Base-by-base conservation (phyloP, 2,888 invertebrate genomes). In the Euphydryas editha region DNA sequence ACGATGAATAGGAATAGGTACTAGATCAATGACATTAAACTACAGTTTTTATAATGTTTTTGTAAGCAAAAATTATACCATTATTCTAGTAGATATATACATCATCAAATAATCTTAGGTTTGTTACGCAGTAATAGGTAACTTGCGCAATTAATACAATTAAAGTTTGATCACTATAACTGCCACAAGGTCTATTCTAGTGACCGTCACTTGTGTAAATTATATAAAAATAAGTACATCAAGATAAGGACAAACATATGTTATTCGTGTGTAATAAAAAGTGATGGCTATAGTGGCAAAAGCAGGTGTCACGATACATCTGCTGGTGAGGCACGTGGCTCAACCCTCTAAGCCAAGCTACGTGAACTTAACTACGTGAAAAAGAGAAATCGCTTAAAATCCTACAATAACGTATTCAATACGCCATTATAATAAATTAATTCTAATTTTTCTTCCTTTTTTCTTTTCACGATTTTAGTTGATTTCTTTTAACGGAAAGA, bases 251-350 rank as follows among this genome's bases (percentile, higher is more conserved):
- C 80, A 73, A 82, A 66, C 69, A 73, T 84, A 88, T 83, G 61
- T 76, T 76, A 77, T 76, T 77, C 71, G 76, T 78, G 67, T 77
- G 72, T 71, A 82, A 76, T 78, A 82, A 88, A 90, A 75, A 80
- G 90, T 85, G 91, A 92, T 78, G 84, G 86, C 73, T 76, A 82
- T 81, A 78, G 85, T 87, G 86, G 85, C 81, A 81, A 86, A 86
- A 91, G 92, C 92, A 92, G 92, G 92, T 92, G 92, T 92, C 91
- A 89, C 83, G 82, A 80, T 76, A 90, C 92, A 92, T 92, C 92
- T 92, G 92, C 92, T 87, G 83, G 84, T 81, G 81, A 78, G 88
- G 90, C 91, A 90, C 92, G 91, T 90, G 92, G 88, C 85, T 82
- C 87, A 84, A 88, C 91, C 91, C 91, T 88, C 88, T 83, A 84